phyloP scores from a whole-genome alignment of 2,888 invertebrate genomes.

The Trimorus sp. region DNA sequence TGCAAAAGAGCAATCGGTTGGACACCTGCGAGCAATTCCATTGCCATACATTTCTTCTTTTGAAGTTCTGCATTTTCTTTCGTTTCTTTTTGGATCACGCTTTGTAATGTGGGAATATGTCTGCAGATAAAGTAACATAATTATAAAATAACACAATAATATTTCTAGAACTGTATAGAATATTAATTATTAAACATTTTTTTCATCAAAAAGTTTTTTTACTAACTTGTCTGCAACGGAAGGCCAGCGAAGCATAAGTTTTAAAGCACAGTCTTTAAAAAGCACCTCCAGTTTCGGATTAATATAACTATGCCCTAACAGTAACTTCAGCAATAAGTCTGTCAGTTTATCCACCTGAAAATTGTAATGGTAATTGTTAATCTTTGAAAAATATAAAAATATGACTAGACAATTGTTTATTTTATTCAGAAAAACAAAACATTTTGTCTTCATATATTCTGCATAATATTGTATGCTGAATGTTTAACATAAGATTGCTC shows the following conservation, averaged over 20 bases:
- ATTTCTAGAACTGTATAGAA: no score
- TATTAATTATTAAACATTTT: neutral
- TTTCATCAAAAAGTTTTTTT: neutral
- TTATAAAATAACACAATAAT: neutral
- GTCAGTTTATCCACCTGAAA: constrained; percentile 79
- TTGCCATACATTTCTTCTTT: constrained; percentile 75
- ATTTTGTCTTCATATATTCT: no score
- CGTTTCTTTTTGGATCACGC: constrained; percentile 74
- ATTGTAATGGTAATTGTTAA: neutral
- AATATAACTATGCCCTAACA: constrained; percentile 78
- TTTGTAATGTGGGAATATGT: constrained; percentile 76
- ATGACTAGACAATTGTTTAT: no score
- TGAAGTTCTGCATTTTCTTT: constrained; percentile 71
- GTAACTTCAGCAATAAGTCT: constrained; percentile 77
- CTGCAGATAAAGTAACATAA: constrained; percentile 61
- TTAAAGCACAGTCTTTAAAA: constrained; percentile 78
- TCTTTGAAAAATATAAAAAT: no score
- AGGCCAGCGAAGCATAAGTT: constrained; percentile 80
- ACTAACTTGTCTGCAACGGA: constrained; percentile 77
- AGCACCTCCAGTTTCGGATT: constrained; percentile 78
- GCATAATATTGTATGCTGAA: no score
- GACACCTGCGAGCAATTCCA: constrained; percentile 77
- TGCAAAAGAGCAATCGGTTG: constrained; percentile 77
- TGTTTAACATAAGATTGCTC: no score
- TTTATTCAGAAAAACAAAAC: no score